phyloP scores from a whole-genome alignment of 2,113 vertebrate genomes.

The Gobius niger region DNA sequence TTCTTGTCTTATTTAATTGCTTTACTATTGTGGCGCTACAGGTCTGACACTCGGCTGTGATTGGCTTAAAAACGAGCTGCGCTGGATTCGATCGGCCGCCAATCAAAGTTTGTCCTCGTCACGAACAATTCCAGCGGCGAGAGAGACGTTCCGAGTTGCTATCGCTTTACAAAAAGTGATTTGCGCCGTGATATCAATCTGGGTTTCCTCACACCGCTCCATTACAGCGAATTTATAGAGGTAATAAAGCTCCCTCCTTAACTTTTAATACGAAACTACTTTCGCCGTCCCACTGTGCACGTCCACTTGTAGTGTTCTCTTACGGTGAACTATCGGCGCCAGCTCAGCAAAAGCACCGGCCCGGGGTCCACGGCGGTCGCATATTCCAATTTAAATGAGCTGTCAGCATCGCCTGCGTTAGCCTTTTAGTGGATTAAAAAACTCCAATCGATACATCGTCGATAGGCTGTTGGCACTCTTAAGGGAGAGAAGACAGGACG shows the following conservation, averaged over 20 bases:
- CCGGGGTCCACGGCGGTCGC: neutral
- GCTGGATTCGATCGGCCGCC: too few species aligned
- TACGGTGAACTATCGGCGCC: neutral
- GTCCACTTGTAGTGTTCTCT: neutral
- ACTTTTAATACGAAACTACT: slow-evolving; percentile 2
- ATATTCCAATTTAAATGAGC: slow-evolving; percentile 25
- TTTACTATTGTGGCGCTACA: too few species aligned
- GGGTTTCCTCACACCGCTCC: neutral
- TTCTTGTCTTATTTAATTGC: too few species aligned
- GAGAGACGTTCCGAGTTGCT: neutral
- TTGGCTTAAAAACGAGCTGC: too few species aligned
- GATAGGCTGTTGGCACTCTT: slow-evolving; percentile 21
- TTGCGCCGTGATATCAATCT: neutral
- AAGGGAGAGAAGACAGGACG: slow-evolving; percentile 15
- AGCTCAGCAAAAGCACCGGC: neutral
- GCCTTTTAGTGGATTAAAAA: slow-evolving; percentile 20
- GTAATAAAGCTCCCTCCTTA: slow-evolving; percentile 1
- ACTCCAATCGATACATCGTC: slow-evolving; percentile 10
- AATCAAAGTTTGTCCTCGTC: too few species aligned
- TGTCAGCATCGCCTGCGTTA: slow-evolving; percentile 15
- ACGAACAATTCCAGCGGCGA: too few species aligned
- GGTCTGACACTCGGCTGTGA: too few species aligned
- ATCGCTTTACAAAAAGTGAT: neutral
- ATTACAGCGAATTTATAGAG: neutral
- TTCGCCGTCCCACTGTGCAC: neutral